Percentiles rank a stretch among this genome's conserved stretches.
Conservation (phyloP, 2,797 vertebrate genomes). For the Gorsachius magnificus region DNA sequence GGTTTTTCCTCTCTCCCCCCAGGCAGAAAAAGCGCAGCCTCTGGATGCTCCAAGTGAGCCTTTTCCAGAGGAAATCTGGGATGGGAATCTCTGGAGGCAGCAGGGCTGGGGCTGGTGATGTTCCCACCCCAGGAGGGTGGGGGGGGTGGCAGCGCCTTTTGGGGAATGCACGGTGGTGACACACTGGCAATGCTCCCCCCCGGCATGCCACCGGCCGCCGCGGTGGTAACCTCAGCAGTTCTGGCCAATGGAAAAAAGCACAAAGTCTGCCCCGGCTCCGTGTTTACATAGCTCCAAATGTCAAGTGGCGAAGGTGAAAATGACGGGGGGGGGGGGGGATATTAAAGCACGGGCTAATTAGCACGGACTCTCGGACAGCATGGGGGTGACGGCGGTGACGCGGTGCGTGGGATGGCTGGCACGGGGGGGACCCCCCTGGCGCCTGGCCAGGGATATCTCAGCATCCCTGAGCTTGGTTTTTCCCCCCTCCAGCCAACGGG, state of each 20-base stretch:
- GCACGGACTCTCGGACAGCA: neutral
- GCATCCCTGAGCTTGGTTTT: accelerated
- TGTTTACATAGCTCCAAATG: neutral
- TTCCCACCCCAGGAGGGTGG: no score
- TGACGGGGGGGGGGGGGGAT: neutral
- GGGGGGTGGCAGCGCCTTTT: accelerated
- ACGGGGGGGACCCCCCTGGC: accelerated
- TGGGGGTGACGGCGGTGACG: accelerated
- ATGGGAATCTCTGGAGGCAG: neutral
- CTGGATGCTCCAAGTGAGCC: neutral
- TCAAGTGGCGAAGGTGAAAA: neutral
- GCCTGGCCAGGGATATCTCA: neutral
- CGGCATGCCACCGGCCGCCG: neutral
- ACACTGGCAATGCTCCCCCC: accelerated
- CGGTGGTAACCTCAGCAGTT: neutral
- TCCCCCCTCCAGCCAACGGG: no score
- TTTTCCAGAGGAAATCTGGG: neutral
- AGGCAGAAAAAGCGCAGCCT: neutral
- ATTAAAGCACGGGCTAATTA: neutral
- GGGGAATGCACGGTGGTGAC: neutral
- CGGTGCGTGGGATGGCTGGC: accelerated
- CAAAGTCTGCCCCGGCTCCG: neutral
- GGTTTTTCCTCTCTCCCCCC: neutral
- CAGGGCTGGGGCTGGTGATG: neutral
- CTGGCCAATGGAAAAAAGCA: neutral